Conservation (phyloP, 2,888 invertebrate genomes). For the Eupsilia transversa region DNA sequence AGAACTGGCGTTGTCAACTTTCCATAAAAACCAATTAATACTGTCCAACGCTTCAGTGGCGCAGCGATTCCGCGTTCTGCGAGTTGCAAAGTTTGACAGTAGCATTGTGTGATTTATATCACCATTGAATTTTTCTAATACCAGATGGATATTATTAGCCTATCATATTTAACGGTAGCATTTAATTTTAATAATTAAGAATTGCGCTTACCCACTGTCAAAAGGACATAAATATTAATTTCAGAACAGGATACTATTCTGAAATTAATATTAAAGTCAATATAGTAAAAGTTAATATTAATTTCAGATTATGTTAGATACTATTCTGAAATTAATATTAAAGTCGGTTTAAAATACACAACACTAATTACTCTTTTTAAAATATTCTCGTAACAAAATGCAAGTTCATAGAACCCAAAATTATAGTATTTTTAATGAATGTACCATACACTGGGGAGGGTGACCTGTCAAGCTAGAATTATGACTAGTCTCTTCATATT, state of each 20-base stretch:
- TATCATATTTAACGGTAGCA: not conserved
- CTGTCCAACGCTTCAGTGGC: too few relatives aligned
- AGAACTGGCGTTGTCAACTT: not conserved
- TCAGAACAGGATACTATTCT: not conserved
- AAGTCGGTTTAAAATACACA: not conserved
- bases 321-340: too few relatives aligned
- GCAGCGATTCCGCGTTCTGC: too few relatives aligned
- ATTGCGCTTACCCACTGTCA: too few relatives aligned
- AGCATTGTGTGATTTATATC: not conserved
- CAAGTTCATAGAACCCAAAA: slow-evolving; percentile 44
- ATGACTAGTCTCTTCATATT: slow-evolving; percentile 46
- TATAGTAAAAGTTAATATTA: too few relatives aligned
- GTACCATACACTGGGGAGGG: slow-evolving; percentile 38
- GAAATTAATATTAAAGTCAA: too few relatives aligned
- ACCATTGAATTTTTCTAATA: not conserved
- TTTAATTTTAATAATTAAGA: not conserved
- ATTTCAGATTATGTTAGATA: not conserved
- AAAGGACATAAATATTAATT: not conserved
- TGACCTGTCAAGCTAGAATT: slow-evolving; percentile 48
- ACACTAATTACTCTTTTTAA: not conserved
- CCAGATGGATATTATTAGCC: not conserved
- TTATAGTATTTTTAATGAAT: slow-evolving; percentile 48
- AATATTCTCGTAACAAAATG: slow-evolving; percentile 8
- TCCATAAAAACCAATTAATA: not conserved
- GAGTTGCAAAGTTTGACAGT: not conserved